Evolutionary conservation across 92 coral and sea anemone species (phyloP).

Genomic region (Phymanthus crucifer): DNA sequence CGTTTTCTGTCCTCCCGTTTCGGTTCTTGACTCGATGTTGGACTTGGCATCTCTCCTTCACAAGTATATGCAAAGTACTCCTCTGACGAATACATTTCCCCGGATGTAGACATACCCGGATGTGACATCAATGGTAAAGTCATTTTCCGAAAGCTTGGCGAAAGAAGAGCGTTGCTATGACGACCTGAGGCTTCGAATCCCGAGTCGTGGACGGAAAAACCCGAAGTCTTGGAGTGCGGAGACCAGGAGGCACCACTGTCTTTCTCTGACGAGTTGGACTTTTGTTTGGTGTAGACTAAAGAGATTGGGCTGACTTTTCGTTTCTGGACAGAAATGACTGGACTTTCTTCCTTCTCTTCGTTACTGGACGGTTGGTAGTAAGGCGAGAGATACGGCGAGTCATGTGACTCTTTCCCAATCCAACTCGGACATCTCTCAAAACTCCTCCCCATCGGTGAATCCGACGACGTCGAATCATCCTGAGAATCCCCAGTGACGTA

Average conservation of each 20-base stretch:
- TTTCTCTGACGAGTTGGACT: slow-evolving; percentile 3
- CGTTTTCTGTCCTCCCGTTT: background rate
- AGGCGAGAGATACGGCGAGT: slow-evolving; percentile 22
- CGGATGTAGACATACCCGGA: slow-evolving; percentile 1
- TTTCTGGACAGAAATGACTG: slow-evolving; percentile 16
- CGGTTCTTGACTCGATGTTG: background rate
- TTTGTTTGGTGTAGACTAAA: slow-evolving; percentile 10
- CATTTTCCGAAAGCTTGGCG: slow-evolving; percentile 44
- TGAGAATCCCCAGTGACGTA: slow-evolving; percentile 44
- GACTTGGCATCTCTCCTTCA: slow-evolving; percentile 10
- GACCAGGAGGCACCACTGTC: slow-evolving; percentile 19
- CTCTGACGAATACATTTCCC: slow-evolving; percentile 22
- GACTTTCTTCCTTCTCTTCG: slow-evolving; percentile 2
- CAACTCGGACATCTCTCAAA: slow-evolving; percentile 48
- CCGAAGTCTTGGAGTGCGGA: slow-evolving; percentile 29
- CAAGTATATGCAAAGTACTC: slow-evolving; percentile 7
- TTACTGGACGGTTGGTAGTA: slow-evolving; percentile 23
- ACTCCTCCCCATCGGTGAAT: slow-evolving; percentile 11
- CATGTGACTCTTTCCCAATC: slow-evolving; percentile 25
- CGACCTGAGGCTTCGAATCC: slow-evolving; percentile 34
- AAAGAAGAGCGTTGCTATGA: slow-evolving; percentile 36
- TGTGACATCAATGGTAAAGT: slow-evolving; percentile 1
- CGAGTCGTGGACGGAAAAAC: slow-evolving; percentile 22
- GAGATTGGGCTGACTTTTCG: slow-evolving; percentile 22
- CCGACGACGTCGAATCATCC: slow-evolving; percentile 26